Conservation (phyloP, 2,888 invertebrate genomes). For the Noctua pronuba region DNA sequence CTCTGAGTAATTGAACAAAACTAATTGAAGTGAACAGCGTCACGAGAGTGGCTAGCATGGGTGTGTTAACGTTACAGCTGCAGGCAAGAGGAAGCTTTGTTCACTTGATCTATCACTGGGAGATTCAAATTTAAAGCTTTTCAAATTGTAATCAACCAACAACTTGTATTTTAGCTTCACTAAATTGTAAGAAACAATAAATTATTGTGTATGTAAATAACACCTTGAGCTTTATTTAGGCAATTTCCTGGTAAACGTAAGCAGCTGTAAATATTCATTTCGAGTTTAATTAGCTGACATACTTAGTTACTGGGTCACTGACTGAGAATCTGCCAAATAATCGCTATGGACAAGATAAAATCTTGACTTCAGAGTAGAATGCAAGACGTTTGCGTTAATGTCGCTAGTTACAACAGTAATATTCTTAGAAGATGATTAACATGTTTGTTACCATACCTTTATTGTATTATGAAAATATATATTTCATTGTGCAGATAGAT, state of each 20-base stretch:
- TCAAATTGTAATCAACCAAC: conserved; percentile 89
- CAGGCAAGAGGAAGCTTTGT: conserved; percentile 83
- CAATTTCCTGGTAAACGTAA: conserved; percentile 77
- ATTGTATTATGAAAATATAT: conserved; percentile 13
- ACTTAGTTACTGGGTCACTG: conserved; percentile 68
- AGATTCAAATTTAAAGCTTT: conserved; percentile 88
- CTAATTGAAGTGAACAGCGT: conserved; percentile 70
- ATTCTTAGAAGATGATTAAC: conserved; percentile 26
- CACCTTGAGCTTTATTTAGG: conserved; percentile 88
- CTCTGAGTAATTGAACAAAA: conserved; percentile 74
- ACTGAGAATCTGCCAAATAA: conserved; percentile 70
- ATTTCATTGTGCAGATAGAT: conserved; percentile 12
- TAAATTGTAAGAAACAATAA: conserved; percentile 91
- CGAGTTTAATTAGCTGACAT: conserved; percentile 68
- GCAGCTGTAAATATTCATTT: conserved; percentile 72
- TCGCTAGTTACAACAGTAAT: conserved; percentile 26
- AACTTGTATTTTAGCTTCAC: conserved; percentile 90
- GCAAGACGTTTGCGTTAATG: conserved; percentile 21
- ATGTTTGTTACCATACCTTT: neutral
- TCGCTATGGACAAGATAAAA: conserved; percentile 54
- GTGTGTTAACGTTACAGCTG: conserved; percentile 85
- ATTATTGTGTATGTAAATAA: conserved; percentile 91
- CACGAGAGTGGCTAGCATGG: conserved; percentile 82
- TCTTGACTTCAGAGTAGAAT: conserved; percentile 51
- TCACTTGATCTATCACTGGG: conserved; percentile 86